These are phyloP conservation scores for Miltochrista miniata DNA, from an alignment of 2,888 invertebrate species.

Conservation along the genomic window DNA sequence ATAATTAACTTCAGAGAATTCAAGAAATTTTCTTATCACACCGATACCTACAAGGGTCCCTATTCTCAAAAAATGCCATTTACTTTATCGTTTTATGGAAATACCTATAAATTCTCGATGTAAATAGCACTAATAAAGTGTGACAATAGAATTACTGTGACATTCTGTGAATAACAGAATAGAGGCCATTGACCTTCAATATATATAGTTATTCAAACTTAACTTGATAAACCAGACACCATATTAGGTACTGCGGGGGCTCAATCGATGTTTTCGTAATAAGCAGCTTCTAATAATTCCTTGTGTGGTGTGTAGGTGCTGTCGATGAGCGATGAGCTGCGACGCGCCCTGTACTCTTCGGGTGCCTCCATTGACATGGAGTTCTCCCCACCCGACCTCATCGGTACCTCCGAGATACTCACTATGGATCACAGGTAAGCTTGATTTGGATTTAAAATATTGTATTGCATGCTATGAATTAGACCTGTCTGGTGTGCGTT, in stretches of 20 bases:
- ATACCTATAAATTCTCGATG: too few relatives aligned
- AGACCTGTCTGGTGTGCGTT: neutral
- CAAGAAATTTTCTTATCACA: too few relatives aligned
- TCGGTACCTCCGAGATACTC: conserved; percentile 94
- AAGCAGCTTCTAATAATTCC: conserved; percentile 1
- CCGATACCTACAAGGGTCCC: too few relatives aligned
- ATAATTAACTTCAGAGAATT: too few relatives aligned
- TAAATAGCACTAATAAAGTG: too few relatives aligned
- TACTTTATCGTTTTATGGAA: too few relatives aligned
- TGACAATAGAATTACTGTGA: too few relatives aligned
- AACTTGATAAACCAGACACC: neutral
- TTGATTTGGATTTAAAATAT: neutral
- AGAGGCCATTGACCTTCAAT: too few relatives aligned
- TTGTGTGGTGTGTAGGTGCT: conserved; percentile 85
- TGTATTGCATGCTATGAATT: too few relatives aligned
- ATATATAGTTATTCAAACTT: neutral
- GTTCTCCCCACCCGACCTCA: conserved; percentile 94
- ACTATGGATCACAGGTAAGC: conserved; percentile 91
- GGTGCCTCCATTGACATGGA: conserved; percentile 93
- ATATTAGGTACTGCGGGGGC: conserved; percentile 2
- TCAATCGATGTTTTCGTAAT: neutral
- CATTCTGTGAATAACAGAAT: too few relatives aligned
- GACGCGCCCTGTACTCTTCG: conserved; percentile 90
- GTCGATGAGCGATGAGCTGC: conserved; percentile 96
- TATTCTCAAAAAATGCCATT: too few relatives aligned